Conservation (phyloP, 92 coral and sea anemone genomes). For the Palythoa heliodiscus region DNA sequence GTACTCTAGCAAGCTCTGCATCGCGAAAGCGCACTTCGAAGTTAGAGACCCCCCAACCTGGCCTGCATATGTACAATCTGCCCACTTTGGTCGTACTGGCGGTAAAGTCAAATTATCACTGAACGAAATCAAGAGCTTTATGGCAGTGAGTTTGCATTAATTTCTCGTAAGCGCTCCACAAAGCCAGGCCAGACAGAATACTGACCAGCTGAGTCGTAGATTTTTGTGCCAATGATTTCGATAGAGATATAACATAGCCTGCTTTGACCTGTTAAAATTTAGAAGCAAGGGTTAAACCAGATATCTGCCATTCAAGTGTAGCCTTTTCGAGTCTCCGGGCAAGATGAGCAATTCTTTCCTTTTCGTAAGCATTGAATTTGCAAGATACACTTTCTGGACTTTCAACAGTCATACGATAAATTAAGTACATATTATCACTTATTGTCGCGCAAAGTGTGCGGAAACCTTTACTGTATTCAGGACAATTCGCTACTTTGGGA, state of each 20-base stretch:
- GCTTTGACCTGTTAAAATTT: conserved; percentile 12
- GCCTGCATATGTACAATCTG: too few species aligned
- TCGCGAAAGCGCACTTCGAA: conserved; percentile 26
- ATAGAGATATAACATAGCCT: conserved; percentile 17
- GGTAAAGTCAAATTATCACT: background rate
- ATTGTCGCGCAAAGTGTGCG: conserved; percentile 39
- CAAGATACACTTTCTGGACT: conserved; percentile 16
- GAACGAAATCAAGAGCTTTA: background rate
- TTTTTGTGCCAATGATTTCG: conserved; percentile 19
- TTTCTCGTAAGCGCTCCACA: background rate
- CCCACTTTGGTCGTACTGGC: too few species aligned
- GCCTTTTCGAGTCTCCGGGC: conserved; percentile 24
- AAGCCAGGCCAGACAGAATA: background rate
- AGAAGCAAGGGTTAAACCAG: conserved; percentile 21
- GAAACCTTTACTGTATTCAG: conserved; percentile 37
- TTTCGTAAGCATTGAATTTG: conserved; percentile 27
- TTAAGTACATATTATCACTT: conserved; percentile 31
- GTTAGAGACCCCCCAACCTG: too few species aligned
- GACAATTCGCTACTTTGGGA: conserved; percentile 14
- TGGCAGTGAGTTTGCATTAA: background rate
- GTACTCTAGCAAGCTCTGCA: conserved; percentile 54
- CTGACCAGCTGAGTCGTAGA: background rate
- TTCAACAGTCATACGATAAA: conserved; percentile 33
- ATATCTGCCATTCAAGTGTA: conserved; percentile 40
- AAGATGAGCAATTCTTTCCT: conserved; percentile 41